phyloP scores from a whole-genome alignment of 2,797 vertebrate species.

The Aythya fuligula region DNA sequence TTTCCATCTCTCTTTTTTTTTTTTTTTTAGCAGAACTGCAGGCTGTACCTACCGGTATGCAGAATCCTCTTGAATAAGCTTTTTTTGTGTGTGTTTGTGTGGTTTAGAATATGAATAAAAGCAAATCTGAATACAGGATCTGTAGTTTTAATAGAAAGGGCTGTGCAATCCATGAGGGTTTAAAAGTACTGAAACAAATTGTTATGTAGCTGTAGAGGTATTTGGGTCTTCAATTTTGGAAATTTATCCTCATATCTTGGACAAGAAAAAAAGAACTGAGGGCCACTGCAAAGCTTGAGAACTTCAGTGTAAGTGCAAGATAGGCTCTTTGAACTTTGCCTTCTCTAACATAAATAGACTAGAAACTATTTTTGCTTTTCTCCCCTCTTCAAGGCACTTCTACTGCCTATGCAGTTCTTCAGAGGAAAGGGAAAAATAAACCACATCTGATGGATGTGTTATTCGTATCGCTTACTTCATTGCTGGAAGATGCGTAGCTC shows the following conservation, averaged over 20 bases:
- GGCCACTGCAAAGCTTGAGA: background rate
- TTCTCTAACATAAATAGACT: background rate
- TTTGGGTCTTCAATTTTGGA: background rate
- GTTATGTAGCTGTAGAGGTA: background rate
- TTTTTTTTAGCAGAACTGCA: background rate
- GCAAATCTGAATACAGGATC: background rate
- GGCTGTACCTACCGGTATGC: background rate
- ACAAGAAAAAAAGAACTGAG: background rate
- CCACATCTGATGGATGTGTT: background rate
- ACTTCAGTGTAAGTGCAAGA: background rate
- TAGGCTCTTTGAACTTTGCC: background rate
- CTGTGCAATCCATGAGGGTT: background rate
- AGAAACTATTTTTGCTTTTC: background rate
- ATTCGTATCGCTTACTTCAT: background rate
- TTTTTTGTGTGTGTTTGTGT: background rate
- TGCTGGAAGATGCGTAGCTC: background rate
- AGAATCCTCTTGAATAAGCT: background rate
- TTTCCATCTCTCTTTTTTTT: background rate
- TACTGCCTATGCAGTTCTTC: background rate
- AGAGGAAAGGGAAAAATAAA: background rate
- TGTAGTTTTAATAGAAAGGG: background rate
- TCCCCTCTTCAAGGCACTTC: background rate
- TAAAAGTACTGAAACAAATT: background rate
- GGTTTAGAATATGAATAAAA: background rate
- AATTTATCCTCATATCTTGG: background rate